Evolutionary conservation across 1,140 invertebrate species (phyloP).

Genomic region (Saccostrea glomerata): DNA sequence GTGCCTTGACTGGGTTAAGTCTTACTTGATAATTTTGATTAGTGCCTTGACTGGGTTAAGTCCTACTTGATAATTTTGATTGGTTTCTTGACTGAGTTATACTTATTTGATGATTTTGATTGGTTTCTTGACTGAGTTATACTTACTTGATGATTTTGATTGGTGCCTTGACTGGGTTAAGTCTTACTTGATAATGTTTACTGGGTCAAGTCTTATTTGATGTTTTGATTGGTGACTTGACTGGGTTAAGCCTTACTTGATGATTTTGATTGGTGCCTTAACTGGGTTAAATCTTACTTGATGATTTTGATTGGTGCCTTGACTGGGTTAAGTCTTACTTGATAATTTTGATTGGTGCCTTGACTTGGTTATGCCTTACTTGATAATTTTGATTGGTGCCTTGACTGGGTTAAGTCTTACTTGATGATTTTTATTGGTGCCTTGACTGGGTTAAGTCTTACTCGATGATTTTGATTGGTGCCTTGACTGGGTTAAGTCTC

Average conservation of each 20-base stretch:
- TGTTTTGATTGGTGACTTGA: constrained; percentile 43
- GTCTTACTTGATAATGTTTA: constrained; percentile 55
- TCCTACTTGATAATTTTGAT: too few species aligned
- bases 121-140: too few species aligned
- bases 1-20: constrained; percentile 48
- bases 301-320: constrained; percentile 28
- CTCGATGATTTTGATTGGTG: constrained; percentile 49
- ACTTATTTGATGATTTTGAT: too few species aligned
- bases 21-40: constrained; percentile 56
- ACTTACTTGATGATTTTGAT: too few species aligned
- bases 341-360: constrained; percentile 50
- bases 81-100: too few species aligned
- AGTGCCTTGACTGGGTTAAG: constrained; percentile 40
- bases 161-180: too few species aligned
- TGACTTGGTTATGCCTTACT: constrained; percentile 54
- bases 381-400: constrained; percentile 43
- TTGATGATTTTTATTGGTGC: constrained; percentile 49
- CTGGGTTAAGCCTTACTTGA: too few species aligned
- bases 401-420: constrained; percentile 58
- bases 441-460: constrained; percentile 54
- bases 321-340: constrained; percentile 55
- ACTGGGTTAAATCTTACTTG: too few species aligned
- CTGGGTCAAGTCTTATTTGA: constrained; percentile 58
- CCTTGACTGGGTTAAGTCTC: too few species aligned
- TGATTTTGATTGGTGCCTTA: too few species aligned